Evolutionary conservation across 1,140 invertebrate species (phyloP).

Genomic region (Copidosoma floridanum): DNA sequence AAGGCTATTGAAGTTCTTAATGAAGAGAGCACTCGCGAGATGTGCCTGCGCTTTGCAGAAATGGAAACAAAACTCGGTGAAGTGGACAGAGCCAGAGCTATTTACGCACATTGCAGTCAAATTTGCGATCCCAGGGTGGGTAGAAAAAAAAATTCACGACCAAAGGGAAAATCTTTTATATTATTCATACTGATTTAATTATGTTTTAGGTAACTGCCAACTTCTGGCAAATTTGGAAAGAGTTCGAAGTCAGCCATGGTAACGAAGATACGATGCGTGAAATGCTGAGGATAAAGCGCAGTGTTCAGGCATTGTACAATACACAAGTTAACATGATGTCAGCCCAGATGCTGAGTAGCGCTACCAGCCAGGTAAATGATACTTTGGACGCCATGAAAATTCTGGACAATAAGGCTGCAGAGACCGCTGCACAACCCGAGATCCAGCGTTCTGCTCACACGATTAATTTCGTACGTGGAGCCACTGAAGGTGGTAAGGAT

Average conservation of each 20-base stretch:
- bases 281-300: constrained; percentile 97
- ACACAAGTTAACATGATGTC: constrained; percentile 98
- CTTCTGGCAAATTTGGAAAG: constrained; percentile 99
- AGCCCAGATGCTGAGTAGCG: constrained; percentile 88
- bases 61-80: constrained; percentile 98
- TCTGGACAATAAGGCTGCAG: constrained; percentile 76
- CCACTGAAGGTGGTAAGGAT: constrained; percentile 76
- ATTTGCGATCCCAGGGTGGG: constrained; percentile 94
- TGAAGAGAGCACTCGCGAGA: constrained; percentile 90
- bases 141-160: constrained; percentile 20
- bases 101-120: constrained; percentile 98
- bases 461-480: constrained; percentile 83
- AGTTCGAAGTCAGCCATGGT: constrained; percentile 99
- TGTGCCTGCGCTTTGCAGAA: constrained; percentile 96
- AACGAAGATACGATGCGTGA: constrained; percentile 99
- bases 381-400: constrained; percentile 84
- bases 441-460: constrained; percentile 60
- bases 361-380: constrained; percentile 65
- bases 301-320: constrained; percentile 96
- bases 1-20: constrained; percentile 93
- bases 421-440: too few relatives aligned
- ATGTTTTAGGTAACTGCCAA: constrained; percentile 72
- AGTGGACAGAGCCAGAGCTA: constrained; percentile 93
- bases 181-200: too few relatives aligned
- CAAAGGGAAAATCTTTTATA: too few relatives aligned